phyloP scores from a whole-genome alignment of 1,140 invertebrate species.

The Danaus melanippus region DNA sequence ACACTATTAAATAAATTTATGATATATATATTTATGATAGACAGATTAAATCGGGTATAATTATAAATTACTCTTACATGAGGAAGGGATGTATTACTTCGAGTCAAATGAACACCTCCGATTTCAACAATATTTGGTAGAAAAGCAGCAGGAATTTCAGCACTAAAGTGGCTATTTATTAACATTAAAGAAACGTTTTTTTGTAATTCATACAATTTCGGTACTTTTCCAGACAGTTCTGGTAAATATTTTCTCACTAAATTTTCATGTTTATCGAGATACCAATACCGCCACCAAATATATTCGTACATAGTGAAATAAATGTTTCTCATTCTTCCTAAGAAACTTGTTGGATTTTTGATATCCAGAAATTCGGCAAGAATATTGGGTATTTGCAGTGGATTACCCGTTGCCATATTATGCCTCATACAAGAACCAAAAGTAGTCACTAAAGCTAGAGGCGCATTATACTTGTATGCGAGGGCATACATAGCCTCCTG shows the following conservation, averaged over 20 bases:
- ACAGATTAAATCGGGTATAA: neutral
- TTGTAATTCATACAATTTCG: slow-evolving; percentile 64
- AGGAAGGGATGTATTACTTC: slow-evolving; percentile 34
- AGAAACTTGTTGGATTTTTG: slow-evolving; percentile 44
- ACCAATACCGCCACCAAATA: slow-evolving; percentile 50
- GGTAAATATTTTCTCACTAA: slow-evolving; percentile 50
- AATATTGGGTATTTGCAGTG: slow-evolving; percentile 69
- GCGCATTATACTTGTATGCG: slow-evolving; percentile 71
- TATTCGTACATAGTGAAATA: slow-evolving; percentile 50
- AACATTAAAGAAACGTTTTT: slow-evolving; percentile 68
- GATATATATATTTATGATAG: too few species aligned
- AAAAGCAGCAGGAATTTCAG: slow-evolving; percentile 56
- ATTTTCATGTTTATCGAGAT: slow-evolving; percentile 46
- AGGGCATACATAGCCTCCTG: slow-evolving; percentile 72
- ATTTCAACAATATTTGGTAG: slow-evolving; percentile 74
- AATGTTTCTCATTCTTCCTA: slow-evolving; percentile 51
- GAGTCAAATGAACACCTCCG: slow-evolving; percentile 73
- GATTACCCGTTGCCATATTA: slow-evolving; percentile 68
- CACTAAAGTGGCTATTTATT: slow-evolving; percentile 66
- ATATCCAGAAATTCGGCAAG: slow-evolving; percentile 62
- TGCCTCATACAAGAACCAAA: slow-evolving; percentile 72
- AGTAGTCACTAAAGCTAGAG: slow-evolving; percentile 69
- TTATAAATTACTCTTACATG: slow-evolving; percentile 25
- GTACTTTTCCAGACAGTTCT: slow-evolving; percentile 45
- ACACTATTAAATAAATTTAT: neutral